Percentiles rank a stretch among this genome's conserved stretches.
Evolutionary conservation across 1,140 invertebrate genomes (phyloP).

Genomic region (Cotesia vestalis): DNA sequence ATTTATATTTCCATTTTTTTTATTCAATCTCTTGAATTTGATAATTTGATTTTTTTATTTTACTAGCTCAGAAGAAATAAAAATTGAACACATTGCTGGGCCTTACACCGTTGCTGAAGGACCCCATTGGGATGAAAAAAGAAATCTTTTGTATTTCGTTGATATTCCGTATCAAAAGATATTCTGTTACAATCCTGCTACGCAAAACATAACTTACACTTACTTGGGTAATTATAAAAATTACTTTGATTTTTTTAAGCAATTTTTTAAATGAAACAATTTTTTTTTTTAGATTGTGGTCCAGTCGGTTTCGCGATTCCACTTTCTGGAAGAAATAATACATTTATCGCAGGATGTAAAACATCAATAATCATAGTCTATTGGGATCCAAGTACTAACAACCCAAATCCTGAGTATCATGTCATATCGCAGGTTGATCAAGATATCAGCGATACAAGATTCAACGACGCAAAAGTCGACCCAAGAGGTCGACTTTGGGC

Average conservation of each 20-base stretch:
- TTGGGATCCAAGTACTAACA: constrained; percentile 72
- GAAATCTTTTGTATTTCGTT: neutral
- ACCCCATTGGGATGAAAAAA: neutral
- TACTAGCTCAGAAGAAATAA: neutral
- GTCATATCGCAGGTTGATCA: constrained; percentile 71
- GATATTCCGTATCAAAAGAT: neutral
- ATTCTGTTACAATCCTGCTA: neutral
- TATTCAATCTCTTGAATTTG: no score
- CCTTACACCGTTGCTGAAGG: neutral
- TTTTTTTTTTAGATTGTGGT: constrained; percentile 58
- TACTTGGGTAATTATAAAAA: constrained; percentile 15
- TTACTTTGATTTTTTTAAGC: neutral
- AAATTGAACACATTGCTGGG: neutral
- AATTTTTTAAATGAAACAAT: constrained; percentile 42
- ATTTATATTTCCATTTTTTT: no score
- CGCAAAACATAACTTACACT: neutral
- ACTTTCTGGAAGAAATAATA: constrained; percentile 68
- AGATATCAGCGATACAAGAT: constrained; percentile 70
- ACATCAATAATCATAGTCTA: constrained; percentile 70
- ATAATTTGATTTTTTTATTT: neutral
- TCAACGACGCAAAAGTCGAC: constrained; percentile 93
- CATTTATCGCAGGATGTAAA: constrained; percentile 74
- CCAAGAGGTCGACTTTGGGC: constrained; percentile 79
- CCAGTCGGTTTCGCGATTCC: constrained; percentile 75
- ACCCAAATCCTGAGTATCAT: constrained; percentile 62